phyloP scores from a whole-genome alignment of 2,113 vertebrate genomes.

The Limnothrissa miodon region DNA sequence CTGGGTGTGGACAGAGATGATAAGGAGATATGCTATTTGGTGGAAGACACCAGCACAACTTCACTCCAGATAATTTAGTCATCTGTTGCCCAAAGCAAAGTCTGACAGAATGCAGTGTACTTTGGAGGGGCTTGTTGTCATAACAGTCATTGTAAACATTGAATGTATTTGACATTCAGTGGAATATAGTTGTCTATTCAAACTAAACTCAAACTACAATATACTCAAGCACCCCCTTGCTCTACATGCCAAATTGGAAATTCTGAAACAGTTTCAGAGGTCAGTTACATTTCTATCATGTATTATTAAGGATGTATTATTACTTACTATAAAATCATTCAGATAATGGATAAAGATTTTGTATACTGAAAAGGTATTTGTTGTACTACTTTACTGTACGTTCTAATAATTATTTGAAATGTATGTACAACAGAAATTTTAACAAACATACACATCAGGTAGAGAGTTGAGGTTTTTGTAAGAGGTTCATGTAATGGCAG shows the following conservation, averaged over 20 bases:
- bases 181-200: neutral
- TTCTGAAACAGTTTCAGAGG: neutral
- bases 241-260: neutral
- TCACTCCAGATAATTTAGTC: neutral
- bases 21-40: neutral
- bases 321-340: neutral
- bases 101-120: neutral
- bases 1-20: neutral
- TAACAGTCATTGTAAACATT: neutral
- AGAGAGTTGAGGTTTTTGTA: neutral
- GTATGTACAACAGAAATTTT: neutral
- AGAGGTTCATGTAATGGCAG: neutral
- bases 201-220: neutral
- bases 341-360: neutral
- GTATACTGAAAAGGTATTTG: neutral
- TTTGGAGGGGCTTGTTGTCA: constrained; percentile 2
- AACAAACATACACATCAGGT: neutral
- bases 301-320: neutral
- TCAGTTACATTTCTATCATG: neutral
- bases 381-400: neutral
- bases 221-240: neutral
- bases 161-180: neutral
- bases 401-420: neutral
- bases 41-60: neutral
- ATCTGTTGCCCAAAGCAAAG: neutral